Evolutionary conservation across 2,113 vertebrate genomes (phyloP).

Genomic region (Rhagologus leucostigma): DNA sequence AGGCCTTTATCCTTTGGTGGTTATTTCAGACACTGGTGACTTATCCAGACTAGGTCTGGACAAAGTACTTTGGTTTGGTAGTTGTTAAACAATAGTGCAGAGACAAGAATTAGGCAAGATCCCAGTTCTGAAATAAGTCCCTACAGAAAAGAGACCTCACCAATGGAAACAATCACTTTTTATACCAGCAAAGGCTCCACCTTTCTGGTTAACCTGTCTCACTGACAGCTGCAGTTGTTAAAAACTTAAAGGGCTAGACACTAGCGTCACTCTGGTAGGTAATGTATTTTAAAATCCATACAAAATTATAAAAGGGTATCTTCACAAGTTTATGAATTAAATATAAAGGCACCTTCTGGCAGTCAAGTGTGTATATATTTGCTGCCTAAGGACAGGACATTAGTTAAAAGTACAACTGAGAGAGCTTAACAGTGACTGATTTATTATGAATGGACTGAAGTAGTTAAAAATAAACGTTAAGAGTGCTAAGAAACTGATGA

Average conservation of each 20-base stretch:
- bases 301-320: not conserved
- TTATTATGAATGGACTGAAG: slow-evolving; percentile 12
- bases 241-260: not conserved
- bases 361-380: slow-evolving; percentile 10
- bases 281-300: not conserved
- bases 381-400: slow-evolving; percentile 6
- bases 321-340: slow-evolving; percentile 30
- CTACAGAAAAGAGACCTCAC: not conserved
- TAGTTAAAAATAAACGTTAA: not conserved
- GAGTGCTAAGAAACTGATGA: not conserved
- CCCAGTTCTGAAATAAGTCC: not conserved
- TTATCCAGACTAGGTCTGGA: not conserved
- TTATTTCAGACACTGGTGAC: not conserved
- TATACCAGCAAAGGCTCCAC: not conserved
- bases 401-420: slow-evolving; percentile 5
- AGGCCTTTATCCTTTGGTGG: not conserved
- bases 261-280: not conserved
- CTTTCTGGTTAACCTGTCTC: not conserved
- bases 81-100: not conserved
- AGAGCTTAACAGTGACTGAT: slow-evolving; percentile 7
- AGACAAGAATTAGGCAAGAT: not conserved
- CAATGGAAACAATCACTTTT: not conserved
- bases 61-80: not conserved
- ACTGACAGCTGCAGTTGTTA: not conserved
- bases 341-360: slow-evolving; percentile 53